Evolutionary conservation across 2,888 invertebrate genomes (phyloP).

Genomic region (Volucella zonaria): DNA sequence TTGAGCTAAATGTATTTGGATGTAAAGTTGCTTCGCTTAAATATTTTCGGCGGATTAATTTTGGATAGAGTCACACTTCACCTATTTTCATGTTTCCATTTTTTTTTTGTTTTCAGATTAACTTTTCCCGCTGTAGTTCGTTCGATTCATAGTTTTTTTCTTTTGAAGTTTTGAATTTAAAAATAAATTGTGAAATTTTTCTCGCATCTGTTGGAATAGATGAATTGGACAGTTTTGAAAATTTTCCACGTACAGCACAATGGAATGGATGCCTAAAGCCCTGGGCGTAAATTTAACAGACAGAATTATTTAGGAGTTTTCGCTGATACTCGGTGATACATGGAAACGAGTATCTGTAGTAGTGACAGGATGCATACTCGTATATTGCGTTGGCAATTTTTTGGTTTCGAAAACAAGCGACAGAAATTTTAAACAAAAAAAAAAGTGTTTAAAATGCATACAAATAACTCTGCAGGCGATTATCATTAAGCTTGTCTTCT

Average conservation of each 20-base stretch:
- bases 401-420: constrained; percentile 22
- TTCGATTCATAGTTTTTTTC: too few species aligned
- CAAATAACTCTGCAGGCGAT: constrained; percentile 69
- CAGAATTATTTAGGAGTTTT: constrained; percentile 7
- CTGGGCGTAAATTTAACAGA: neutral
- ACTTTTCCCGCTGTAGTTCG: neutral
- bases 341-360: too few species aligned
- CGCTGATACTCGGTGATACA: neutral
- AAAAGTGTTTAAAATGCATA: constrained; percentile 61
- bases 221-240: neutral
- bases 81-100: constrained; percentile 4
- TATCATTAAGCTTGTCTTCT: constrained; percentile 66
- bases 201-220: neutral
- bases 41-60: constrained; percentile 8
- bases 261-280: neutral
- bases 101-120: neutral
- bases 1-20: neutral
- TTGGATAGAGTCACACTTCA: neutral
- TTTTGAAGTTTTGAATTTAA: neutral
- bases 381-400: constrained; percentile 31
- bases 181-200: neutral
- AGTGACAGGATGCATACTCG: neutral
- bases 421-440: constrained; percentile 16
- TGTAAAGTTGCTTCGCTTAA: neutral
- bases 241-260: neutral